phyloP scores from a whole-genome alignment of 2,797 vertebrate species.

The Catostomus latipinnis region DNA sequence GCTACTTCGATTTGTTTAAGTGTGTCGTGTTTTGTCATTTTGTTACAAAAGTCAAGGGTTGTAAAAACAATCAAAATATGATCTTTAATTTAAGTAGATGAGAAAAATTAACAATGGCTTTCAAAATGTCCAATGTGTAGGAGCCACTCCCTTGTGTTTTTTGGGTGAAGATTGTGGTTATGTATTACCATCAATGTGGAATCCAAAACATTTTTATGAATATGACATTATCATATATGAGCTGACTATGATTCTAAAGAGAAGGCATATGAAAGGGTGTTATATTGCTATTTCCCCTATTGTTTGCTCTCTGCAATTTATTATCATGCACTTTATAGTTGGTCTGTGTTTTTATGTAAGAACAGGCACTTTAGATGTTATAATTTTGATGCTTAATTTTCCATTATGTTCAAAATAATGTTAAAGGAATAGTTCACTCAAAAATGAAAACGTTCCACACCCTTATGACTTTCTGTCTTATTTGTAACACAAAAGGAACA shows the following conservation, averaged over 20 bases:
- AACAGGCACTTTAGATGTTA: conserved; percentile 40
- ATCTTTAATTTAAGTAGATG: neutral
- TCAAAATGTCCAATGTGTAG: conserved; percentile 4
- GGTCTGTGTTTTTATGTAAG: conserved; percentile 41
- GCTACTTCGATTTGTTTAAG: conserved; percentile 14
- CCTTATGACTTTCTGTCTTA: too few relatives aligned
- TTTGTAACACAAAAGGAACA: too few relatives aligned
- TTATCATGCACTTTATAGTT: conserved; percentile 56
- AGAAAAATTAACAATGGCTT: conserved; percentile 3
- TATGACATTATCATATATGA: conserved; percentile 24
- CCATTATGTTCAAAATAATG: too few relatives aligned
- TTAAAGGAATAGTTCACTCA: too few relatives aligned
- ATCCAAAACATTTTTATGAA: conserved; percentile 1
- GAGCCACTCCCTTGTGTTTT: conserved; percentile 38
- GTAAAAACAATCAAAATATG: neutral
- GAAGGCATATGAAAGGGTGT: conserved; percentile 6
- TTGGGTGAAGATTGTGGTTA: neutral
- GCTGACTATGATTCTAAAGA: conserved; percentile 14
- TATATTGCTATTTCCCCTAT: neutral
- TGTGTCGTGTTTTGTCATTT: conserved; percentile 19
- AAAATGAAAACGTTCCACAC: too few relatives aligned
- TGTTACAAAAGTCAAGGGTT: conserved; percentile 1
- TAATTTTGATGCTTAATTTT: neutral
- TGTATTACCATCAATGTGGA: conserved; percentile 39
- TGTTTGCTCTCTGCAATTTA: conserved; percentile 40